Conservation (phyloP, 2,113 vertebrate genomes). For the Rhea americana region DNA sequence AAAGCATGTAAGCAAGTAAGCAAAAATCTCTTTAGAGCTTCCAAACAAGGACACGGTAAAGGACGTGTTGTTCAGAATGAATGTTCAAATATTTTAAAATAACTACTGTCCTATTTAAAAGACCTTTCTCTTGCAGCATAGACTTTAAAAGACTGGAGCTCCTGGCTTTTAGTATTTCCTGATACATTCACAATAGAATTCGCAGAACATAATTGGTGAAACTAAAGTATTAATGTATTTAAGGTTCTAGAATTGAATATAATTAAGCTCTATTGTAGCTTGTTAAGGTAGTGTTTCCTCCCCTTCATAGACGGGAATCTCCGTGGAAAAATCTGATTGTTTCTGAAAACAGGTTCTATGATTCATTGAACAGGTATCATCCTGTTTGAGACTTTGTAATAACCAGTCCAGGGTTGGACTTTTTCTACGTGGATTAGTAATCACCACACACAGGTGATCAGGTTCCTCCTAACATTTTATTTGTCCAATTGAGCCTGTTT, state of each 20-base stretch:
- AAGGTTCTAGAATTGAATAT: constrained; percentile 23
- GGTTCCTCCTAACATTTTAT: neutral
- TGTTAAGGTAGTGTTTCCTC: constrained; percentile 84
- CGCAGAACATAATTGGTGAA: neutral
- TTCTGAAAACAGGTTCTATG: constrained; percentile 87
- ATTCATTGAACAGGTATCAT: constrained; percentile 90
- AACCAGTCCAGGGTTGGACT: constrained; percentile 70
- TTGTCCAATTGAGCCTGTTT: neutral
- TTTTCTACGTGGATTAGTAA: constrained; percentile 77
- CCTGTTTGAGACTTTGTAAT: constrained; percentile 76
- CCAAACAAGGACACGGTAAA: neutral
- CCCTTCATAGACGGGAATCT: constrained; percentile 90
- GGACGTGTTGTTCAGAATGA: neutral
- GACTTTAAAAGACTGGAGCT: neutral
- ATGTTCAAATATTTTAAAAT: neutral
- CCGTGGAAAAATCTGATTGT: constrained; percentile 90
- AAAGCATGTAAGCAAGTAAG: neutral
- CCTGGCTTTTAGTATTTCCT: neutral
- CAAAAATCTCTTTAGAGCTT: neutral
- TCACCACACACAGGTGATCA: constrained; percentile 58
- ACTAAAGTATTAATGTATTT: neutral
- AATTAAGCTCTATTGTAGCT: constrained; percentile 50
- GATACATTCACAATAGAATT: neutral
- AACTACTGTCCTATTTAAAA: neutral
- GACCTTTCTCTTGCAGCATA: neutral